Conservation (phyloP, 1,140 invertebrate genomes). For the Anastatus disparis region DNA sequence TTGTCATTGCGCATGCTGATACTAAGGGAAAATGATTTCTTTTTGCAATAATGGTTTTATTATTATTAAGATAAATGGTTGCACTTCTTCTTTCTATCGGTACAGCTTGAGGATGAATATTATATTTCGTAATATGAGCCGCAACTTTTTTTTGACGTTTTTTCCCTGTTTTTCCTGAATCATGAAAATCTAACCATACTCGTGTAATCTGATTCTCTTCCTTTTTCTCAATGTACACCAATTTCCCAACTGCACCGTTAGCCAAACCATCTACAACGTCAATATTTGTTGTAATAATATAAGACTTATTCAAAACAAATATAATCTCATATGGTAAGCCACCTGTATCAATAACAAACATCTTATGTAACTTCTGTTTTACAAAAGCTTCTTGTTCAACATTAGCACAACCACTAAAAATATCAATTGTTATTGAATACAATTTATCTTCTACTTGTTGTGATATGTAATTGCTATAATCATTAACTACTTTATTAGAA, state of each 20-base stretch:
- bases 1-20: conserved; percentile 51
- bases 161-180: conserved; percentile 39
- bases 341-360: conserved; percentile 52
- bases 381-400: conserved; percentile 8
- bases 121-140: conserved; percentile 18
- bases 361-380: conserved; percentile 53
- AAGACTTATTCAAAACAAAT: conserved; percentile 49
- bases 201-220: conserved; percentile 39
- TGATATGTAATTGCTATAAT: conserved; percentile 43
- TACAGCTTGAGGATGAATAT: conserved; percentile 35
- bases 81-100: conserved; percentile 47
- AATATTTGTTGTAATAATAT: conserved; percentile 58
- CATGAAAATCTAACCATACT: conserved; percentile 43
- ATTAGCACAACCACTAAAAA: neutral
- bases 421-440: neutral
- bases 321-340: conserved; percentile 55
- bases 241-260: conserved; percentile 55
- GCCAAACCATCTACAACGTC: conserved; percentile 55
- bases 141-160: conserved; percentile 42
- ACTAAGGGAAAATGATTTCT: conserved; percentile 52
- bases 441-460: conserved; percentile 44
- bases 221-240: conserved; percentile 52
- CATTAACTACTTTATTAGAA: conserved; percentile 35
- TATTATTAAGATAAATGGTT: conserved; percentile 47
- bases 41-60: too few relatives aligned